Base-by-base conservation (phyloP, 2,888 invertebrate genomes). In the Liodrosophila aerea region DNA sequence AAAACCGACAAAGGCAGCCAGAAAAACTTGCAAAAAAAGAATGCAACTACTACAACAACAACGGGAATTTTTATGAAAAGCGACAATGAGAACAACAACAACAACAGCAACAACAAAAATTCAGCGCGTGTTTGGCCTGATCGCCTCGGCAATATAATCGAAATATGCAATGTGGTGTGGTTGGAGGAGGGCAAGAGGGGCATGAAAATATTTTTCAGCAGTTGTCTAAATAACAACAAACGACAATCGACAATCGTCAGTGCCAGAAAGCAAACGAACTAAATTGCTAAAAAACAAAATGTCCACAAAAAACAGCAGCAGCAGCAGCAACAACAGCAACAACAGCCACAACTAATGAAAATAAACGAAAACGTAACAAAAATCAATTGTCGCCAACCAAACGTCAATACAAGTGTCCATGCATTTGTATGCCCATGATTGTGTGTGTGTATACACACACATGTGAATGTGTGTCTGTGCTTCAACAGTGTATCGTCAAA, bases 331-430 rank as follows among this genome's bases (percentile, higher is more conserved):
- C 49, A 47, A 31, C 44, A 52, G 40, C 59, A 72, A 53, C 57
- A 69, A 2, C 40, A 47, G 45, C 52, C 72, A 65, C 33, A 56
- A 64, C 60, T 66, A 85, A 85, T 77, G 72, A 83, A 83, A 81
- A 83, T 76, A 85, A 78, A 80, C 84, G 83, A 81, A 81, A 85
- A 82, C 81, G 86, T 85, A 81, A 81, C 81, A 81, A 81, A 81
- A 81, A 81, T 81, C 81, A 81, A 81, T 82, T 82, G 82, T 85
- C 82, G 82, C 84, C 84, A 85, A 75, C 85, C 75, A 82, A 85
- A 82, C 77, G 82, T 82, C 82, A 82, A 81, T 81, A 81, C 75
- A 76, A 77, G 71, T 71, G 78, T 67, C 54, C 60, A 56, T 63
- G 77, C 64, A 50, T 61, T 37, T 61, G 16, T 16, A 4, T 52